Conservation (phyloP, 1,140 invertebrate genomes). For the Trichonephila inaurata region DNA sequence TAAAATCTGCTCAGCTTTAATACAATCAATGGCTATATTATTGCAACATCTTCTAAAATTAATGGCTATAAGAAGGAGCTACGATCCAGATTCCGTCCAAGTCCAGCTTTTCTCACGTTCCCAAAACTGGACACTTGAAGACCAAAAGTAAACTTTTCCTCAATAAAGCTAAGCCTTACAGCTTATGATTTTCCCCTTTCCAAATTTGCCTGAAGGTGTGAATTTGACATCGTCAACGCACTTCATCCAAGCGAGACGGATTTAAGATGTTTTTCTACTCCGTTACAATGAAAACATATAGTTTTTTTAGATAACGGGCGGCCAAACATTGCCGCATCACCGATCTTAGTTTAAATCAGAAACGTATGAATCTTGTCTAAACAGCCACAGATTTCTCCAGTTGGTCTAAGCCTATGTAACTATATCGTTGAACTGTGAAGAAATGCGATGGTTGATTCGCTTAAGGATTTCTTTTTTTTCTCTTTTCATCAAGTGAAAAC, state of each 20-base stretch:
- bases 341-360: background rate
- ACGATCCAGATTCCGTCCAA: background rate
- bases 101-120: slow-evolving; percentile 11
- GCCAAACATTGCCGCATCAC: background rate
- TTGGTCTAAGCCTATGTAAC: background rate
- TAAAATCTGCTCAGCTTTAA: too few species aligned
- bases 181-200: background rate
- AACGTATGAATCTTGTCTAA: background rate
- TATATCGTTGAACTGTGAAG: slow-evolving; percentile 4
- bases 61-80: background rate
- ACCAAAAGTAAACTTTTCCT: background rate
- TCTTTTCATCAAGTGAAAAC: background rate
- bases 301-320: background rate
- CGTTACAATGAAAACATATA: background rate
- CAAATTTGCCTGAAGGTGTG: background rate
- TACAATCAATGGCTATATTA: too few species aligned
- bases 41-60: background rate
- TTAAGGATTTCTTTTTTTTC: background rate
- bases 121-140: background rate
- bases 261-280: background rate
- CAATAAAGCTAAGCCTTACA: background rate
- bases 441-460: background rate
- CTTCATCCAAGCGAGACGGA: background rate
- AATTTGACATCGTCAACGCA: background rate
- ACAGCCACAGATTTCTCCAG: background rate